phyloP scores from a whole-genome alignment of 2,113 vertebrate genomes.

The Oryzias melastigma region DNA sequence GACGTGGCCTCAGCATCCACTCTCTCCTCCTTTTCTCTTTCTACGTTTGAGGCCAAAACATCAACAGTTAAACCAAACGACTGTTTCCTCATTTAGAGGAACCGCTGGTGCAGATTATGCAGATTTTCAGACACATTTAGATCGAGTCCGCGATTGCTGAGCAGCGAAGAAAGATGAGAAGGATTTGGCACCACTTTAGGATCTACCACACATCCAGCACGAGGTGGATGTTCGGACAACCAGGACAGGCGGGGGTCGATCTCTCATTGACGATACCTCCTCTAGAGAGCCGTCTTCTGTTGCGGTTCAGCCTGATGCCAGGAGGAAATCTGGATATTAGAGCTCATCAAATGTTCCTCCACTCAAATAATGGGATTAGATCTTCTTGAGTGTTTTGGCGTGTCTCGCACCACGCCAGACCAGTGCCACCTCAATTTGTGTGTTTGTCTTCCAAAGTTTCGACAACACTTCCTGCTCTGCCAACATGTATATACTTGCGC shows the following conservation, averaged over 20 bases:
- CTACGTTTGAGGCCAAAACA: background rate
- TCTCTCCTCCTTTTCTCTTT: background rate
- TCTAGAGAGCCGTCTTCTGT: slow-evolving; percentile 34
- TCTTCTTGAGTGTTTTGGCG: slow-evolving; percentile 4
- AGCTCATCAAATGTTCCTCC: slow-evolving; percentile 38
- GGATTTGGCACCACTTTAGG: slow-evolving; percentile 57
- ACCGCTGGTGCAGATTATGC: background rate
- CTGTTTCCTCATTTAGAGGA: slow-evolving; percentile 31
- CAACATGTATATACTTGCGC: background rate
- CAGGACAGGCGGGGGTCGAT: too few relatives aligned
- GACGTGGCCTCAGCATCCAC: slow-evolving; percentile 5
- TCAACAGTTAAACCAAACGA: background rate
- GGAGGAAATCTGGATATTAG: slow-evolving; percentile 17
- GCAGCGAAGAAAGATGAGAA: slow-evolving; percentile 22
- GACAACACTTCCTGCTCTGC: slow-evolving; percentile 4
- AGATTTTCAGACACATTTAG: slow-evolving; percentile 12
- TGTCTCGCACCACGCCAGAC: slow-evolving; percentile 6
- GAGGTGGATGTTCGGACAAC: slow-evolving; percentile 45
- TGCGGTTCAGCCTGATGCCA: slow-evolving; percentile 17
- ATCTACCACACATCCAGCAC: slow-evolving; percentile 44
- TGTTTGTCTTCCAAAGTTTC: slow-evolving; percentile 17
- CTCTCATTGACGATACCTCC: slow-evolving; percentile 57
- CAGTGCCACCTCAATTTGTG: slow-evolving; percentile 6
- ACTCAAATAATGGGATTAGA: slow-evolving; percentile 43
- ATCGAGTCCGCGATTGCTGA: slow-evolving; percentile 14